phyloP scores from a whole-genome alignment of 2,888 invertebrate genomes.

The Piscicola geometra region DNA sequence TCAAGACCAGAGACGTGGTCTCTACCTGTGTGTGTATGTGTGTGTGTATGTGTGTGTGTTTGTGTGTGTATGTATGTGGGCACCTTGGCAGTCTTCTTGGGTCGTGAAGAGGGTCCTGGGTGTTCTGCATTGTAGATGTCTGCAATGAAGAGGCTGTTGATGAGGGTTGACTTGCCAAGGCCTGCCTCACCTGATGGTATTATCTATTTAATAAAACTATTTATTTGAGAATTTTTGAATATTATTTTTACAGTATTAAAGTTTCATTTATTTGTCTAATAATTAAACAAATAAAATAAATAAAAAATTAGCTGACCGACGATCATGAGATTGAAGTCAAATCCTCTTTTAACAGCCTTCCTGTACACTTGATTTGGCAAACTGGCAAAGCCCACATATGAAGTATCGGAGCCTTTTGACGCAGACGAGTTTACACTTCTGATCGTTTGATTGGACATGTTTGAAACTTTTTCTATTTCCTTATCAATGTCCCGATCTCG shows the following conservation, averaged over 20 bases:
- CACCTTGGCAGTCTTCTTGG: constrained; percentile 79
- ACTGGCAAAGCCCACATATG: constrained; percentile 44
- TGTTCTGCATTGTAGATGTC: constrained; percentile 89
- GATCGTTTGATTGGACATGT: constrained; percentile 5
- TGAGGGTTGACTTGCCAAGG: constrained; percentile 93
- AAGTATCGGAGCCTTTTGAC: constrained; percentile 25
- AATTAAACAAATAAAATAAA: constrained; percentile 18
- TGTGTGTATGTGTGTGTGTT: neutral
- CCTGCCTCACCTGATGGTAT: constrained; percentile 76
- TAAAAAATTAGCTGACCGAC: constrained; percentile 43
- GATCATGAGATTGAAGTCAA: constrained; percentile 45
- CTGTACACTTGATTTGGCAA: constrained; percentile 45
- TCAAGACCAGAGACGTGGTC: constrained; percentile 72
- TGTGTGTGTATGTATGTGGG: neutral
- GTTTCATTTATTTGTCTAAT: neutral
- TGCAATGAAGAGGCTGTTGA: constrained; percentile 96
- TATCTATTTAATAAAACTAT: neutral
- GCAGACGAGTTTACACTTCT: constrained; percentile 17
- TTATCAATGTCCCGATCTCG: constrained; percentile 35
- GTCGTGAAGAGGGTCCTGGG: constrained; percentile 86
- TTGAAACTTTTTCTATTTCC: constrained; percentile 18
- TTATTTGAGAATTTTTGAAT: neutral
- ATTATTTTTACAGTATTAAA: neutral
- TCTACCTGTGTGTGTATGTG: constrained; percentile 39
- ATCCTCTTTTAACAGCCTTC: constrained; percentile 45